phyloP scores from a whole-genome alignment of 2,888 invertebrate species.

The Bombylius major region DNA sequence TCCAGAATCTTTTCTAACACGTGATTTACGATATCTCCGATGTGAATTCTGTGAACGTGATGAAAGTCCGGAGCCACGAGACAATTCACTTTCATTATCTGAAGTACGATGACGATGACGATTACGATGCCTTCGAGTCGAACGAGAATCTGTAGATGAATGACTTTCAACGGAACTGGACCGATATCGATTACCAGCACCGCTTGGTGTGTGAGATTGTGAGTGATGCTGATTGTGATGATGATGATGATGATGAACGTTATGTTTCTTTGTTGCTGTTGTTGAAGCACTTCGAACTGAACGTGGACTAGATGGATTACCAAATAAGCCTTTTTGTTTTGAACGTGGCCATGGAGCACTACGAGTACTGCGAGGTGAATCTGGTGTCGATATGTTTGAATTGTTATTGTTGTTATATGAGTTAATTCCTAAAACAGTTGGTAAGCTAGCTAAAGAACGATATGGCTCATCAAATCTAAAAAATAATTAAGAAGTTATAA shows the following conservation, averaged over 20 bases:
- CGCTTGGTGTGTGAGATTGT: constrained; percentile 6
- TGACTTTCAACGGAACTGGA: constrained; percentile 82
- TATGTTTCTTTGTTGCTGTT: constrained; percentile 17
- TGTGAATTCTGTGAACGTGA: constrained; percentile 64
- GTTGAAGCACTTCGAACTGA: constrained; percentile 58
- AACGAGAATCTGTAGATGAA: constrained; percentile 73
- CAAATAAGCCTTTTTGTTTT: constrained; percentile 63
- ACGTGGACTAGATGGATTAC: constrained; percentile 63
- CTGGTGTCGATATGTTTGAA: constrained; percentile 34
- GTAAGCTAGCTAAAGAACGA: constrained; percentile 41
- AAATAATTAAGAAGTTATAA: constrained; percentile 8
- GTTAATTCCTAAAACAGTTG: constrained; percentile 35
- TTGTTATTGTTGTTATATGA: constrained; percentile 26
- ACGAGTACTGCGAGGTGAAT: constrained; percentile 68
- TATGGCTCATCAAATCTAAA: constrained; percentile 40
- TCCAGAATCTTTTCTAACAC: constrained; percentile 59
- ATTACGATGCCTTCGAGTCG: constrained; percentile 56
- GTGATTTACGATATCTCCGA: constrained; percentile 58
- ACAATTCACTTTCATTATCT: constrained; percentile 82
- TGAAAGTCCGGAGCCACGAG: constrained; percentile 56
- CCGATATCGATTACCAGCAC: constrained; percentile 39
- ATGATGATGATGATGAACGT: constrained; percentile 11
- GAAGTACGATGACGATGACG: constrained; percentile 73
- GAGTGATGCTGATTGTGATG: constrained; percentile 12
- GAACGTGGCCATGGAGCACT: constrained; percentile 70